phyloP scores from a whole-genome alignment of 2,797 vertebrate species.

The Hyperoplus lanceolatus region DNA sequence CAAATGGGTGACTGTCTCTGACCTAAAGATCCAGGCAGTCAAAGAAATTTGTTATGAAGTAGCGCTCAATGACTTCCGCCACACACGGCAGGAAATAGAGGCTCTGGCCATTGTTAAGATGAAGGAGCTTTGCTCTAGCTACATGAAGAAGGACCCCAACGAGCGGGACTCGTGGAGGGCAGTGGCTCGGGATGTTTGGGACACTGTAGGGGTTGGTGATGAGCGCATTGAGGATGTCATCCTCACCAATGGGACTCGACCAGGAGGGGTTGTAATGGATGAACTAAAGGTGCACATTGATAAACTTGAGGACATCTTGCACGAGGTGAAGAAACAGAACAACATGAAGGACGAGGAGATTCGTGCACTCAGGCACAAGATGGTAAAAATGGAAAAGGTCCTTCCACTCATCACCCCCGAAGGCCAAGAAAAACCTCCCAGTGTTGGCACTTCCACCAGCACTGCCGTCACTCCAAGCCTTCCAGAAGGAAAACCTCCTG shows the following conservation, averaged over 20 bases:
- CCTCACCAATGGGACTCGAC: conserved; percentile 81
- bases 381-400: conserved; percentile 99
- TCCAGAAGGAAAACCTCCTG: conserved; percentile 68
- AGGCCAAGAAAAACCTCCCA: conserved; percentile 68
- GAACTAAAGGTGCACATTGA: conserved; percentile 98
- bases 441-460: background rate
- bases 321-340: conserved; percentile 98
- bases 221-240: conserved; percentile 94
- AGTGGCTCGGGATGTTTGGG: conserved; percentile 98
- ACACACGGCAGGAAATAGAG: conserved; percentile 98
- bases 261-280: conserved; percentile 90
- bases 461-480: conserved; percentile 60
- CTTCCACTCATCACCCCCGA: conserved; percentile 91
- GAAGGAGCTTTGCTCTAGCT: conserved; percentile 97
- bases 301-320: conserved; percentile 97
- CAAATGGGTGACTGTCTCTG: conserved; percentile 99
- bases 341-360: conserved; percentile 99
- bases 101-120: conserved; percentile 98
- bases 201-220: conserved; percentile 97
- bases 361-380: conserved; percentile 93
- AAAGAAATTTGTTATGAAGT: conserved; percentile 99
- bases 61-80: conserved; percentile 97
- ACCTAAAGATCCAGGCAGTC: conserved; percentile 99
- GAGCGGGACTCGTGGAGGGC: conserved; percentile 98
- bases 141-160: conserved; percentile 97